A percentile compares a stretch with the other conserved stretches of the same genome.
Conservation (phyloP, 1,140 invertebrate species). For the Cydia splendana region DNA sequence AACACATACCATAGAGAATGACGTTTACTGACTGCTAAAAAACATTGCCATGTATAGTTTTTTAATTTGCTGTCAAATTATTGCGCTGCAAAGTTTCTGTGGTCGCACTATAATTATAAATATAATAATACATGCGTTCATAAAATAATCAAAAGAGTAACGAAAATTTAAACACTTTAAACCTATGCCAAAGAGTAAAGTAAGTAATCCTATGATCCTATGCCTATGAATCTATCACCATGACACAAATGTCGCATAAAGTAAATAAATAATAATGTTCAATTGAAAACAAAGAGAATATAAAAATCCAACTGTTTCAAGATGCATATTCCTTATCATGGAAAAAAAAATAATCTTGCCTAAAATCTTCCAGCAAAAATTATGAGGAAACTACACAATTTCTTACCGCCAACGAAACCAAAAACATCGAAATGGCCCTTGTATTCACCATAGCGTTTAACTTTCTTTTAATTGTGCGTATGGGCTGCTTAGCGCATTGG, state of each 20-base stretch:
- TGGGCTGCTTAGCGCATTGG: conserved; percentile 21
- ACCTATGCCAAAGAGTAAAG: too few species aligned
- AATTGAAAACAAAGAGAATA: neutral
- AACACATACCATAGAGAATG: too few species aligned
- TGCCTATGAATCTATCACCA: neutral
- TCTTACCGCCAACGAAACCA: neutral
- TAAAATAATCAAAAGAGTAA: neutral
- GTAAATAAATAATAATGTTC: conserved; percentile 13
- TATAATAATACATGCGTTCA: neutral
- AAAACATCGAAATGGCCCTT: neutral
- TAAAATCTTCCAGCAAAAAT: neutral
- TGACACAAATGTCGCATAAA: neutral
- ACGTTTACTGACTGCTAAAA: too few species aligned
- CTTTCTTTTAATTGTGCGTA: neutral
- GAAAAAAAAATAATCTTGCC: neutral
- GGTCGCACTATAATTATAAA: too few species aligned
- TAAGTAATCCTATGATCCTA: too few species aligned
- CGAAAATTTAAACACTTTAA: too few species aligned
- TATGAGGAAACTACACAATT: neutral
- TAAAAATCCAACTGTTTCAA: neutral
- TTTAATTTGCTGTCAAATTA: too few species aligned
- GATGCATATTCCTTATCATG: neutral
- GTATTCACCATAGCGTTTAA: neutral
- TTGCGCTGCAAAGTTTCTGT: too few species aligned
- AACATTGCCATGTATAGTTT: too few species aligned